Conservation (phyloP, 2,888 invertebrate species). For the Hirtodrosophila duncani region DNA sequence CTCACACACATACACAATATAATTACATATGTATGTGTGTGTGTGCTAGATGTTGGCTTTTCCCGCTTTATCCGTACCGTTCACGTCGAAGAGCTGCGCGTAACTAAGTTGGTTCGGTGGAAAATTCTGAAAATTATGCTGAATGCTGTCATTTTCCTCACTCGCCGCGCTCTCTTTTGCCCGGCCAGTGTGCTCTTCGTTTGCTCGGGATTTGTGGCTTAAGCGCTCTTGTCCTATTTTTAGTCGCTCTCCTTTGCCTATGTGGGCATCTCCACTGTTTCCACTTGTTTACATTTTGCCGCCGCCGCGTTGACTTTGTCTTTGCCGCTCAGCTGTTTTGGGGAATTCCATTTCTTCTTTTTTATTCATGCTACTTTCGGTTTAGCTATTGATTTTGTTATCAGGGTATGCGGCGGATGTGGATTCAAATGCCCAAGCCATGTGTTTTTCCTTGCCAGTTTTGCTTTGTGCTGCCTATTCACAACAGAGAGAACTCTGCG, state of each 20-base stretch:
- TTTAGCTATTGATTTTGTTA: constrained; percentile 56
- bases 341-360: constrained; percentile 24
- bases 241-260: constrained; percentile 11
- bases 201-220: constrained; percentile 9
- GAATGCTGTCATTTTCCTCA: constrained; percentile 11
- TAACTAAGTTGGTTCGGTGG: constrained; percentile 62
- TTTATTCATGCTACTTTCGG: too few species aligned
- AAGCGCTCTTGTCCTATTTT: constrained; percentile 39
- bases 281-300: constrained; percentile 56
- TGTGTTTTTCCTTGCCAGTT: constrained; percentile 26
- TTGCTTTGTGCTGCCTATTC: constrained; percentile 53
- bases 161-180: background rate
- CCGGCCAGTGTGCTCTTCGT: background rate
- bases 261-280: background rate
- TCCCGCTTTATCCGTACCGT: constrained; percentile 56
- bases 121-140: constrained; percentile 32
- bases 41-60: constrained; percentile 22
- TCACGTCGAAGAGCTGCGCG: constrained; percentile 71
- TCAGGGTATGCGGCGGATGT: constrained; percentile 33
- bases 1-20: too few species aligned
- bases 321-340: constrained; percentile 39
- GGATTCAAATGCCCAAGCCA: constrained; percentile 8
- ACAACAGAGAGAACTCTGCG: constrained; percentile 47
- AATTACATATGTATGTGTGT: constrained; percentile 17
- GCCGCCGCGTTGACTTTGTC: too few species aligned